Percentiles rank a stretch among this genome's conserved stretches.
Conservation (phyloP, 2,113 vertebrate genomes). For the Nothocercus julius region DNA sequence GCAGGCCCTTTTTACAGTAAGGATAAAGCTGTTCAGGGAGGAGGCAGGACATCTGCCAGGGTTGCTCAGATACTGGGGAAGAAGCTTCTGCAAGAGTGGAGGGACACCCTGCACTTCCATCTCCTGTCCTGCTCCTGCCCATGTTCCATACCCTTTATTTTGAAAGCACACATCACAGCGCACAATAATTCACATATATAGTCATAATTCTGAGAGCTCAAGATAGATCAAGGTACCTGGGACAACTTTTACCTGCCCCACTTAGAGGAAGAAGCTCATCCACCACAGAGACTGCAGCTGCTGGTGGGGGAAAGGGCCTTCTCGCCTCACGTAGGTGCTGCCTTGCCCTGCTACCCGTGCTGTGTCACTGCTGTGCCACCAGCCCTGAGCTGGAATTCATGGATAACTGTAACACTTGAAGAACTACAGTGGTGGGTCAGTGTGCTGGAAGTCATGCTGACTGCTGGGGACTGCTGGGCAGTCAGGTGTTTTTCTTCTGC, state of each 20-base stretch:
- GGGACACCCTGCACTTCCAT: not conserved
- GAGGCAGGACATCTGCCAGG: not conserved
- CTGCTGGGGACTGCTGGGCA: not conserved
- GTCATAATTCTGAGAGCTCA: not conserved
- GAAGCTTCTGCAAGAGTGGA: not conserved
- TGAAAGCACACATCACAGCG: not conserved
- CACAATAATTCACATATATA: not conserved
- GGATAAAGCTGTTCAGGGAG: not conserved
- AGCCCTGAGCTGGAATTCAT: not conserved
- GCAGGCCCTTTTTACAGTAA: not conserved
- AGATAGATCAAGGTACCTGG: not conserved
- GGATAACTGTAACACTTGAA: rapidly evolving
- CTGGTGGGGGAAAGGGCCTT: rapidly evolving
- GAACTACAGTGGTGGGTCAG: not conserved
- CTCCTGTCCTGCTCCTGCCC: not conserved
- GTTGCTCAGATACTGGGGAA: not conserved
- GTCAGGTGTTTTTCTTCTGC: not conserved
- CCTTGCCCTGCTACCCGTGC: not conserved
- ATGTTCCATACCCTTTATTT: not conserved
- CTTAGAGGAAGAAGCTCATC: not conserved
- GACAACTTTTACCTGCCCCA: not conserved
- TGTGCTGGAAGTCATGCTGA: rapidly evolving
- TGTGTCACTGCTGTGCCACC: not conserved
- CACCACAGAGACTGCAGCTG: not conserved
- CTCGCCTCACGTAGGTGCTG: rapidly evolving